Evolutionary conservation across 2,113 vertebrate genomes (phyloP), one percentile per base, ranked within the genome.

Genomic region (Alectura lathami): DNA sequence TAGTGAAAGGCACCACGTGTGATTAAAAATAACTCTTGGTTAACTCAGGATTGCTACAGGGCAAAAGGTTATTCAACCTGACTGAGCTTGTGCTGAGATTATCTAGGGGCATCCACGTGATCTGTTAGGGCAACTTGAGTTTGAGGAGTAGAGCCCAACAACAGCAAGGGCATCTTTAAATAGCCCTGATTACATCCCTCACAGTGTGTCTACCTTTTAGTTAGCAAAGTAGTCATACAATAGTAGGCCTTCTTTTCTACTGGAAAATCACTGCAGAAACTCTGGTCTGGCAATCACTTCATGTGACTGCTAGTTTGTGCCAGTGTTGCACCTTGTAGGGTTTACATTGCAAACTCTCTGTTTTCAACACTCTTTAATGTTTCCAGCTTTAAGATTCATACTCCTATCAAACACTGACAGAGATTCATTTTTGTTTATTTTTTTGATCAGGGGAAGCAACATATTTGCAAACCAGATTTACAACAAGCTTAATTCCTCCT

Each of bases 61-160:
- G 69, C 76, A 90, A 95, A 93, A 94, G 68, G 94, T 92, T 93
- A 77, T 83, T 74, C 59, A 86, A 91, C 72, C 34, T 42, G 57
- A 48, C 54, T 22, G 83, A 70, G 66, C 60, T 91, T 17, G 3
- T 78, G 24, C 53, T 26, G 34, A 89, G 67, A 56, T 70, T 80
- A 42, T 94, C 59, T 59, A 63, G 36, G 59, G 34, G 34, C 47
- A 75, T 78, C 68, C 66, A 72, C 29, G 18, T 1, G 5, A 67
- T 62, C 32, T 66, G 18, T 57, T 66, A 42, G 89, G 59, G 32
- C 11, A 77, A 3, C 34, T 53, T 53, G 48, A 40, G 40, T 23
- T 38, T 63, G 40, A 3, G 1, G 8, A 17, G 9, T 42, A 70
- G 47, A 48, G 63, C 21, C 62, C 24, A 85, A 66, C 30, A 72